These are phyloP conservation scores for Prosapia bicincta DNA, from an alignment of 2,888 invertebrate genomes.

Conservation along the genomic window DNA sequence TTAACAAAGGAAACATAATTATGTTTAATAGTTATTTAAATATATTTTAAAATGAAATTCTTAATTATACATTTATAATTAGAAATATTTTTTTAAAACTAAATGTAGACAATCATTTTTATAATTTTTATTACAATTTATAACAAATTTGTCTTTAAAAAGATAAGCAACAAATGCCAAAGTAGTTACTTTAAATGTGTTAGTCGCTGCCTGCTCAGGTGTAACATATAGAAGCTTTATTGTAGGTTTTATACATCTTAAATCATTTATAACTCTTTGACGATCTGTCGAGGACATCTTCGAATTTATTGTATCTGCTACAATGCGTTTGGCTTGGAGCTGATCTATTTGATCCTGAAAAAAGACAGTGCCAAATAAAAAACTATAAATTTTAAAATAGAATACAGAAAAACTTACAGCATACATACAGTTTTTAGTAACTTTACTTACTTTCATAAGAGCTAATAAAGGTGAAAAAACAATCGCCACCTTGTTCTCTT, in stretches of 20 bases:
- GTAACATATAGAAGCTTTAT: slow-evolving; percentile 91
- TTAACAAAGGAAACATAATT: slow-evolving; percentile 10
- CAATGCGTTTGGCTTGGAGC: slow-evolving; percentile 69
- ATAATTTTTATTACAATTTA: too few relatives aligned
- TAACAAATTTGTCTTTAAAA: too few relatives aligned
- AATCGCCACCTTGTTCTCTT: slow-evolving; percentile 76
- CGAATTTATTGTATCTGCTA: slow-evolving; percentile 89
- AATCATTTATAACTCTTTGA: slow-evolving; percentile 70
- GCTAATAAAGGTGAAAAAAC: slow-evolving; percentile 96
- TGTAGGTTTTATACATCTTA: slow-evolving; percentile 67
- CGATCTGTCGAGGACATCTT: slow-evolving; percentile 78
- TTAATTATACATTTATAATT: too few relatives aligned
- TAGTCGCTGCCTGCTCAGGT: slow-evolving; percentile 91
- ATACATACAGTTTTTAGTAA: background rate
- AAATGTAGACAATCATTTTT: background rate
- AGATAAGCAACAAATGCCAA: too few relatives aligned
- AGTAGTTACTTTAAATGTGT: slow-evolving; percentile 57
- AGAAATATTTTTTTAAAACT: background rate
- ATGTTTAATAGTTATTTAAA: background rate
- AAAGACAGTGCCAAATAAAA: too few relatives aligned
- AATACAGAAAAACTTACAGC: too few relatives aligned
- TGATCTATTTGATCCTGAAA: slow-evolving; percentile 87
- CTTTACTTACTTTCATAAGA: slow-evolving; percentile 68
- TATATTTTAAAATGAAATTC: background rate
- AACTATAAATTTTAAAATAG: too few relatives aligned